Conservation (phyloP, 2,113 vertebrate genomes). For the Okapia johnstoni region DNA sequence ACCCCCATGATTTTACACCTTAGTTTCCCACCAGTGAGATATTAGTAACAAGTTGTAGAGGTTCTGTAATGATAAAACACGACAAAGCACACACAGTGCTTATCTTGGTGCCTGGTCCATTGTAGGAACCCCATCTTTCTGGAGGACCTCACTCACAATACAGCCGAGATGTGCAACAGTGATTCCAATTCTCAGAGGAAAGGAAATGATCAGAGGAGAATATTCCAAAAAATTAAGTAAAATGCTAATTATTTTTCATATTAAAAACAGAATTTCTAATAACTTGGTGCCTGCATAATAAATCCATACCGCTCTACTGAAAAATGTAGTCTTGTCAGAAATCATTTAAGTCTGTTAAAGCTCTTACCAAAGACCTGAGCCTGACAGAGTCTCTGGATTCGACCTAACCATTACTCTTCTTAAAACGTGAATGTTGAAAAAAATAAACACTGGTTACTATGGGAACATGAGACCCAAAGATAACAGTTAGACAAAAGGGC, state of each 20-base stretch:
- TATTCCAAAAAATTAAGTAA: background rate
- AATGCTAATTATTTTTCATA: background rate
- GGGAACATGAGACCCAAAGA: conserved; percentile 48
- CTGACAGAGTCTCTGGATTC: background rate
- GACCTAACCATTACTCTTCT: background rate
- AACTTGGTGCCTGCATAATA: background rate
- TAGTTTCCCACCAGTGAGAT: background rate
- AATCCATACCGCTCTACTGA: background rate
- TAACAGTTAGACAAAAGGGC: conserved; percentile 27
- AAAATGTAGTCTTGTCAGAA: background rate
- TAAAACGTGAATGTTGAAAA: conserved; percentile 1
- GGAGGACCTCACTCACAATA: background rate
- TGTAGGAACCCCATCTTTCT: background rate
- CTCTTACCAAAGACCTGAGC: background rate
- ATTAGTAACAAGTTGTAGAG: background rate
- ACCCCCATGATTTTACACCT: background rate
- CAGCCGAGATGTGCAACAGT: background rate
- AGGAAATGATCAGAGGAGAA: background rate
- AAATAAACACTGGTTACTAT: conserved; percentile 29
- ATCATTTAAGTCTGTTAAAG: background rate
- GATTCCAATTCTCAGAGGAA: background rate
- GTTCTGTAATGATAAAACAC: background rate
- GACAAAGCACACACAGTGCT: background rate
- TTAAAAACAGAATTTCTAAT: conserved; percentile 25
- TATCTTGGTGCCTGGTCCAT: background rate